phyloP scores from a whole-genome alignment of 2,113 vertebrate genomes.

The Bothrops jararaca region DNA sequence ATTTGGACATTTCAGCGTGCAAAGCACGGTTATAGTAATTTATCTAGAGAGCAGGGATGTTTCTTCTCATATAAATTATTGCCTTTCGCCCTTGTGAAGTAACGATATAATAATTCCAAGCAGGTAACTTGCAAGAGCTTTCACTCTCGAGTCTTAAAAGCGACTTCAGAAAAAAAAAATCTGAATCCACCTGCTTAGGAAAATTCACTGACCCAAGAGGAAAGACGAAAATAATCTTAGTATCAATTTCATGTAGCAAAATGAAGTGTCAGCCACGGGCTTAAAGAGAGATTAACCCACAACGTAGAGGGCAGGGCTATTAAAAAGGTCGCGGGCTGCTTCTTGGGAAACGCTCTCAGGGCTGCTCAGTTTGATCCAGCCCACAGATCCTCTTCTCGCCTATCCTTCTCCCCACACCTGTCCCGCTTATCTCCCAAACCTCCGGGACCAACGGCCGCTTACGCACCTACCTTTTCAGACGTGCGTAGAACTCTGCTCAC shows the following conservation, averaged over 20 bases:
- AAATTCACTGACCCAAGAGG: not conserved
- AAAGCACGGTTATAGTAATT: not conserved
- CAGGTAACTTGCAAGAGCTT: not conserved
- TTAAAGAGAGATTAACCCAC: not conserved
- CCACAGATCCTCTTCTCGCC: accelerated
- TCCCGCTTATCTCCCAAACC: accelerated
- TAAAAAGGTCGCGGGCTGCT: not conserved
- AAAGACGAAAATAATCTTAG: not conserved
- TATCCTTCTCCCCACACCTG: accelerated
- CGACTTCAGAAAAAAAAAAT: not conserved
- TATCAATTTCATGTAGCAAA: not conserved
- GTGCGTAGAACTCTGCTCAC: not conserved
- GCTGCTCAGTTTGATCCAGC: not conserved
- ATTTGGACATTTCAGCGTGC: not conserved
- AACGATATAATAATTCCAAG: not conserved
- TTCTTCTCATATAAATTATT: not conserved
- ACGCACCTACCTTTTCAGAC: not conserved
- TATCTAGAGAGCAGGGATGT: not conserved
- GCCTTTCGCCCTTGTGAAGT: too few species aligned
- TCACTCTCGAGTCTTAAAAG: not conserved
- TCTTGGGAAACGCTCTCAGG: not conserved
- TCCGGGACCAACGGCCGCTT: not conserved
- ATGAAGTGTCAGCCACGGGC: not conserved
- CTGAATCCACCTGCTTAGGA: not conserved
- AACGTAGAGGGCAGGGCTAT: not conserved